Conservation (phyloP, 2,113 vertebrate species). For the Oreocharis arfaki region DNA sequence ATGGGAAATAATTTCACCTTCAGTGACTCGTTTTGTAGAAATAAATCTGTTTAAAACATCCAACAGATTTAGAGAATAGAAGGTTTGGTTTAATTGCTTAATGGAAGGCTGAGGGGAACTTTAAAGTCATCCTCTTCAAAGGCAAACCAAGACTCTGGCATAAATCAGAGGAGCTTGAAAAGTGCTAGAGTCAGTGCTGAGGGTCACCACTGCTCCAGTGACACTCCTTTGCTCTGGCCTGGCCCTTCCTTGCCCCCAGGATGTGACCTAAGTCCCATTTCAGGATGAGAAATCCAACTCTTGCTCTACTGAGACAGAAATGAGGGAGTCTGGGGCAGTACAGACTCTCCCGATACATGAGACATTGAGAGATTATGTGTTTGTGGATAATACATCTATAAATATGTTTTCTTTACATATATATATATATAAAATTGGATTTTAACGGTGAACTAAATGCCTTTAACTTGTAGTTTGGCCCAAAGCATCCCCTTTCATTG, state of each 20-base stretch:
- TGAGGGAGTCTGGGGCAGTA: not conserved
- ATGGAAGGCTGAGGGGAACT: not conserved
- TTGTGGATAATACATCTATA: not conserved
- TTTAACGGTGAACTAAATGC: not conserved
- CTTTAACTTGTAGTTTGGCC: not conserved
- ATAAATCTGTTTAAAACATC: not conserved
- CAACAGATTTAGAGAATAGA: not conserved
- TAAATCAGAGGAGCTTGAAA: not conserved
- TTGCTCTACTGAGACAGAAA: not conserved
- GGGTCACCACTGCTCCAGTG: accelerated
- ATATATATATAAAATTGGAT: not conserved
- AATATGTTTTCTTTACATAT: too few relatives aligned
- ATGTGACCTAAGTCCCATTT: not conserved
- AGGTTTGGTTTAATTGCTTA: not conserved
- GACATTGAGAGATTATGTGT: not conserved
- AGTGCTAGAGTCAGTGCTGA: not conserved
- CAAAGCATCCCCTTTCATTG: not conserved
- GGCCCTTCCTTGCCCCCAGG: not conserved
- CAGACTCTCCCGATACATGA: not conserved
- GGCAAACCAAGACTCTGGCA: not conserved
- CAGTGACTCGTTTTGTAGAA: not conserved
- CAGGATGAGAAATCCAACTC: not conserved
- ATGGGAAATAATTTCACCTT: not conserved
- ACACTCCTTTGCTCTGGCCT: not conserved
- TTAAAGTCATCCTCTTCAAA: not conserved